Evolutionary conservation across 1,140 invertebrate genomes (phyloP), one percentile per base, ranked within the genome.

Genomic region (Microplitis mediator): DNA sequence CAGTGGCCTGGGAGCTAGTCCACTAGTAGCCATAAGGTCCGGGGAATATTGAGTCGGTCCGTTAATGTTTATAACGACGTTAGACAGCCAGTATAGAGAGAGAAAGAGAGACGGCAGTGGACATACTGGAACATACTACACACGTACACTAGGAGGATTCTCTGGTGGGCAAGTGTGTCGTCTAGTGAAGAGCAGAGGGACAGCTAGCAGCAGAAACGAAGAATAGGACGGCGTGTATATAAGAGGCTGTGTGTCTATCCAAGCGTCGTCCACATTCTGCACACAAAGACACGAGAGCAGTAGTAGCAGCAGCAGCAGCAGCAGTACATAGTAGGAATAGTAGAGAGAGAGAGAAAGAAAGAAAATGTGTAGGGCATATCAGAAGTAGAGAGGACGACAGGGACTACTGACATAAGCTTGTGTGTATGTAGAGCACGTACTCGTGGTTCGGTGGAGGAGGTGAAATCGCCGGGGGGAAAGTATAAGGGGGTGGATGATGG

Each of bases 361-460:
- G 9, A 62, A 9, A 16, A 14, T 23, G 23, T 23, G 23, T 23
- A 36, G 11, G 34, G 4, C 11, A 9, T 39, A 4, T 13, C 3
- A 13, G 16, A 39, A 39, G 39, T 5, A 69, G 6, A 68, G 56
- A 5, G 54, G 32, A 74, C 74, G 73, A 85, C 79, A 78, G 79
- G 78, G 80, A 78, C 76, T 79, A 79, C 79, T 84, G 82, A 85
- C 82, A 81, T 84, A 83, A 83, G 82, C 82, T 80, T 71, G 79
- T 83, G 85, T 86, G 85, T 84, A 86, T 85, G 85, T 86, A 85
- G 85, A 86, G 84, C 84, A 87, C 86, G 84, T 87, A 86, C 82
- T 81, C 77, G 76, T 74, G 74, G 76, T 62, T 80, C 79, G 77
- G 76, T 71, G 45, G 60, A 61, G 64, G 68, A 70, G 14, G 62